Evolutionary conservation across 1,140 invertebrate genomes (phyloP), one percentile per base, ranked within the genome.

Genomic region (Eciton burchellii): DNA sequence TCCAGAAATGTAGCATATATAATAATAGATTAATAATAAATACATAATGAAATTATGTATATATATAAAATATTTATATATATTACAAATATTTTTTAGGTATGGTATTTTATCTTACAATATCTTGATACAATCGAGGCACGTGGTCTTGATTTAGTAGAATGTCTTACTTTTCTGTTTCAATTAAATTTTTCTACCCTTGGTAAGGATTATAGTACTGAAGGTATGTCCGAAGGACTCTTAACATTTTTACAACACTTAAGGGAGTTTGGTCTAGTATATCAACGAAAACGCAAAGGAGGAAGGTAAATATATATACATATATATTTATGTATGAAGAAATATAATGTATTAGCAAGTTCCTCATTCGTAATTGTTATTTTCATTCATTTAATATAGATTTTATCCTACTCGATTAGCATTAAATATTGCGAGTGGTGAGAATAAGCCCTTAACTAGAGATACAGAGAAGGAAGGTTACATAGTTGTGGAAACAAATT

Each of bases 91-190:
- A 9, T 68, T 84, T 93, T 57, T 85, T 89, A 93, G 93, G 96
- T 99, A 91, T 99, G 99, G 99, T 97, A 98, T 92, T 99, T 99
- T 94, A 97, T 99, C 90, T 95, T 99, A 2, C 98, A 99, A 91
- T 99, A 99, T 93, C 94, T 99, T 76, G 98, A 99, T 88, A 99
- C 98, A 12, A 97, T 98, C 14, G 97, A 98, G 93, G 95, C 96
- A 85, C 95, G 97, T 87, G 97, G 97, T 14, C 94, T 99, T 65
- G 96, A 97, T 92, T 95, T 99, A 6, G 97, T 98, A 0, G 98
- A 99, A 91, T 99, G 98, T 93, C 94, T 99, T 12, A 97, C 97
- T 16, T 99, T 99, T 93, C 93, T 99, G 6, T 99, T 99, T 92
- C 98, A 99, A 95, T 95, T 99, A 60, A 99, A 98, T 94, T 99